These are phyloP conservation scores for Drosophila nebulosa DNA, from an alignment of 1,140 invertebrate species.

Conservation along the genomic window DNA sequence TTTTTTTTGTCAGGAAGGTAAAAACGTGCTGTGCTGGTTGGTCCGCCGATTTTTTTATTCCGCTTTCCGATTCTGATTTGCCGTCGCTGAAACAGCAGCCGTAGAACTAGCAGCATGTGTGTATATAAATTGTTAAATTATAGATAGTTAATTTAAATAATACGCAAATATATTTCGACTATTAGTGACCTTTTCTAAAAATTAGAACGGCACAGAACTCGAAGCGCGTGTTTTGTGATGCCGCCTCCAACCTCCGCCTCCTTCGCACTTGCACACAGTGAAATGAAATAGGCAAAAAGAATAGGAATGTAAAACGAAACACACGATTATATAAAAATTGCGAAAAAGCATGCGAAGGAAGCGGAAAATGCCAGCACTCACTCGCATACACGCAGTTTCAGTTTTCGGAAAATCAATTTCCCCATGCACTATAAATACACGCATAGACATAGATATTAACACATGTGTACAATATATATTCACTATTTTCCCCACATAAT, in stretches of 20 bases:
- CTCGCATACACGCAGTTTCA: neutral
- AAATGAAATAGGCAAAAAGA: constrained; percentile 30
- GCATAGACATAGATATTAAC: neutral
- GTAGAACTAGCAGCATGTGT: constrained; percentile 23
- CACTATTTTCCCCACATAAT: constrained; percentile 4
- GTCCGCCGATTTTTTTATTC: constrained; percentile 27
- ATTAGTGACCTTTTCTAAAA: neutral
- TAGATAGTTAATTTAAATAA: neutral
- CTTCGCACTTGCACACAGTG: neutral
- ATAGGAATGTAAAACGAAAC: constrained; percentile 7
- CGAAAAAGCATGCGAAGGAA: constrained; percentile 21
- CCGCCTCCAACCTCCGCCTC: neutral
- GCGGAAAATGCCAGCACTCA: constrained; percentile 22
- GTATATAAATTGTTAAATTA: constrained; percentile 12
- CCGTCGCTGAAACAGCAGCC: constrained; percentile 57
- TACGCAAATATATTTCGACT: neutral
- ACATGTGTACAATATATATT: neutral
- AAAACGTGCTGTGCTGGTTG: constrained; percentile 56
- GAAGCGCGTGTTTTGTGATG: neutral
- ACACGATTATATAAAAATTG: constrained; percentile 63
- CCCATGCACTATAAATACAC: constrained; percentile 15
- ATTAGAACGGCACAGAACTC: neutral
- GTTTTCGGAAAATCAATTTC: constrained; percentile 32
- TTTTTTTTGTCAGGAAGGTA: constrained; percentile 53
- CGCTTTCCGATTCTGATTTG: constrained; percentile 18